Base-by-base conservation (phyloP, 2,888 invertebrate species). In the Ophonus ardosiacus region DNA sequence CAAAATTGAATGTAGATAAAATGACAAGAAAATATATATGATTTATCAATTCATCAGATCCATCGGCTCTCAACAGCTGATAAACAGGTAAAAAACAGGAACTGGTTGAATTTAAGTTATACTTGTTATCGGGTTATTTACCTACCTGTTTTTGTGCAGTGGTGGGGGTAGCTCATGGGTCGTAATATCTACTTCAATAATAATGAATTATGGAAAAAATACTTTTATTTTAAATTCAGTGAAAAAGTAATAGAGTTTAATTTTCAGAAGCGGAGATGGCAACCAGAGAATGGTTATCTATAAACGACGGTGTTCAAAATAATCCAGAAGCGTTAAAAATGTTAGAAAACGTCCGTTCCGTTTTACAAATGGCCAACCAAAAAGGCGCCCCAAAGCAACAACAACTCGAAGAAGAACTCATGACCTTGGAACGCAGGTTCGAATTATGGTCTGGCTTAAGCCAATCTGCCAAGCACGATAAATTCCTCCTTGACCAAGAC, bases 251-350 rank as follows among this genome's bases (percentile, higher is more conserved):
- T 68, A 0, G 31, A 63, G 18, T 68, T 68, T 68, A 40, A 74
- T 21, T 74, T 89, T 86, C 86, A 90, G 93, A 94, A 90, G 93
- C 93, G 84, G 93, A 93, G 90, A 90, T 92, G 86, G 92, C 92
- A 78, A 91, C 93, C 59, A 91, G 92, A 88, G 94, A 94, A 89
- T 94, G 94, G 94, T 91, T 93, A 85, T 90, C 91, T 51, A 90
- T 92, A 86, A 89, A 90, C 40, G 90, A 90, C 79, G 87, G 88
- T 38, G 87, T 87, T 38, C 86, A 88, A 85, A 90, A 89, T 81
- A 90, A 90, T 85, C 88, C 91, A 81, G 93, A 93, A 88, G 92
- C 92, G 86, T 91, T 92, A 84, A 92, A 92, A 88, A 91, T 93
- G 68, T 89, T 94, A 76, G 93, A 93, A 88, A 91, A 92, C 38